Conservation (phyloP, 2,888 invertebrate species). For the Leucophenga maculata region DNA sequence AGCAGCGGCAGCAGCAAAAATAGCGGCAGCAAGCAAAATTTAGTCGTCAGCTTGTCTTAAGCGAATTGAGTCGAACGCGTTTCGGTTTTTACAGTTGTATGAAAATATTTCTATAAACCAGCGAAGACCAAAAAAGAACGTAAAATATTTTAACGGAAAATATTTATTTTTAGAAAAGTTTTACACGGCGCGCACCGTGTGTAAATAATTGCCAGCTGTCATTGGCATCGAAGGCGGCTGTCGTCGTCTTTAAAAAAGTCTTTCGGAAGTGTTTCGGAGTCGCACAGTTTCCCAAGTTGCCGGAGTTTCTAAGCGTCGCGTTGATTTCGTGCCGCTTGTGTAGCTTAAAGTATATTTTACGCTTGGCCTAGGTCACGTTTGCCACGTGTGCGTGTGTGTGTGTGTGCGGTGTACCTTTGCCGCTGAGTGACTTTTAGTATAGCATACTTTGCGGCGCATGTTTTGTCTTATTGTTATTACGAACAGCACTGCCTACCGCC, state of each 20-base stretch:
- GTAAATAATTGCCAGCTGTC: too few relatives aligned
- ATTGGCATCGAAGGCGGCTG: too few relatives aligned
- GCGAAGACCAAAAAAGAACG: not conserved
- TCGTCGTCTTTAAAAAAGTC: not conserved
- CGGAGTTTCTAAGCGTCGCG: not conserved
- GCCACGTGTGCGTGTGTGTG: slow-evolving; percentile 37
- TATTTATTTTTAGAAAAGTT: too few relatives aligned
- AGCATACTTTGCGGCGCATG: slow-evolving; percentile 51
- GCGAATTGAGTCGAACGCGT: slow-evolving; percentile 54
- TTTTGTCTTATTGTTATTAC: not conserved
- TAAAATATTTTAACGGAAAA: slow-evolving; percentile 14
- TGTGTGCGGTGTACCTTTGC: slow-evolving; percentile 1
- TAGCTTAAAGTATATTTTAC: slow-evolving; percentile 42
- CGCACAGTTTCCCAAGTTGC: not conserved
- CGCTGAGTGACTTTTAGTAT: not conserved
- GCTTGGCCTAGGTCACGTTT: slow-evolving; percentile 60
- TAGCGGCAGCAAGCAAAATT: slow-evolving; percentile 4
- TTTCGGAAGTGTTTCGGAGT: not conserved
- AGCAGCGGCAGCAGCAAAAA: slow-evolving; percentile 52
- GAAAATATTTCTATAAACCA: not conserved
- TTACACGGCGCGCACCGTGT: too few relatives aligned
- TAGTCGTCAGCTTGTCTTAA: slow-evolving; percentile 66
- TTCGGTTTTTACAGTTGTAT: slow-evolving; percentile 15
- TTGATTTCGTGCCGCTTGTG: slow-evolving; percentile 29
- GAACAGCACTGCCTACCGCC: not conserved